Percentiles rank a stretch among this genome's conserved stretches.
Conservation (phyloP, 2,113 vertebrate genomes). For the Triplophysa tibetana region DNA sequence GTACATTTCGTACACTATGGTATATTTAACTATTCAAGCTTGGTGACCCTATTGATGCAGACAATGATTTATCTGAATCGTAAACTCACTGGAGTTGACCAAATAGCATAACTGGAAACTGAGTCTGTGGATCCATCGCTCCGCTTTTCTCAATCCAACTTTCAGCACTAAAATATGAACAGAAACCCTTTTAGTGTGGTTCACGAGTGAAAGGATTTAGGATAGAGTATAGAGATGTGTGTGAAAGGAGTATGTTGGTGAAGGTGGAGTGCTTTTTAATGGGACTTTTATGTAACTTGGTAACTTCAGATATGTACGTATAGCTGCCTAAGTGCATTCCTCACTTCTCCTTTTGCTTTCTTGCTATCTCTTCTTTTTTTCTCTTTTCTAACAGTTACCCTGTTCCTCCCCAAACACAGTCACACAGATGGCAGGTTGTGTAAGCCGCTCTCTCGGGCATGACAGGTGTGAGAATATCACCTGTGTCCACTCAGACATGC, state of each 20-base stretch:
- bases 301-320: slow-evolving; percentile 15
- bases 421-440: slow-evolving; percentile 21
- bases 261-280: slow-evolving; percentile 45
- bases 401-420: slow-evolving; percentile 19
- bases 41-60: no score
- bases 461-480: slow-evolving; percentile 32
- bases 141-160: background rate
- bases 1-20: no score
- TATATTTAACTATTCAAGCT: no score
- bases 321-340: slow-evolving; percentile 43
- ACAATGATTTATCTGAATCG: background rate
- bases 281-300: slow-evolving; percentile 54
- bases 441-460: slow-evolving; percentile 22
- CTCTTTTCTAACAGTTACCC: slow-evolving; percentile 35
- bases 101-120: background rate
- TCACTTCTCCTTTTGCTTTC: slow-evolving; percentile 13
- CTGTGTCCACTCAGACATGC: slow-evolving; percentile 17
- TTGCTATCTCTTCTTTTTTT: slow-evolving; percentile 40
- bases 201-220: background rate
- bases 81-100: background rate
- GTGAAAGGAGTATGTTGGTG: background rate
- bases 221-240: background rate
- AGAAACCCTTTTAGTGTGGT: slow-evolving; percentile 22
- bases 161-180: background rate
- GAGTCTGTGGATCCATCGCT: background rate